Evolutionary conservation across 2,113 vertebrate genomes (phyloP).

Genomic region (Cygnus atratus): DNA sequence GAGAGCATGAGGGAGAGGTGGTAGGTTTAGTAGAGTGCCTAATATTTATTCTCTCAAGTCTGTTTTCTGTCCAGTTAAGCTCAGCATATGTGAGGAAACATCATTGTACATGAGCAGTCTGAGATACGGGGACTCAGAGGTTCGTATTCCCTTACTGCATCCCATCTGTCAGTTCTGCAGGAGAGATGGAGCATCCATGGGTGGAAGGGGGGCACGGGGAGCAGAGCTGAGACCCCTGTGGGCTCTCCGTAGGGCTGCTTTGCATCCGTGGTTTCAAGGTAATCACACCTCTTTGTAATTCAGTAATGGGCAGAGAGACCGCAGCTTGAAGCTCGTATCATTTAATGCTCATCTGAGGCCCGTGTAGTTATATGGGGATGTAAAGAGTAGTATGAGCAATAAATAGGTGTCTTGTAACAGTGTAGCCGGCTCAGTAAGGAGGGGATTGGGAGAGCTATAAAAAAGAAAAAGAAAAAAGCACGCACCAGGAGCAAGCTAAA

Average conservation of each 20-base stretch:
- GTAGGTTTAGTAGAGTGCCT: neutral
- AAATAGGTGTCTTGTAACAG: slow-evolving; percentile 68
- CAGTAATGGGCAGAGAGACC: slow-evolving; percentile 12
- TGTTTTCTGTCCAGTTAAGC: neutral
- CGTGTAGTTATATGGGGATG: slow-evolving; percentile 50
- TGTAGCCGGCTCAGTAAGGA: slow-evolving; percentile 35
- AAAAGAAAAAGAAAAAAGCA: slow-evolving; percentile 21
- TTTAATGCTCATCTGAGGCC: slow-evolving; percentile 62
- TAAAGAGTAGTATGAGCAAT: slow-evolving; percentile 55
- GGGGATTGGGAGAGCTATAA: slow-evolving; percentile 56
- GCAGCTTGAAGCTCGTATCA: neutral
- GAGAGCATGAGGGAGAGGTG: neutral
- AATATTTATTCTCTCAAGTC: neutral
- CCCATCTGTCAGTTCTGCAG: neutral
- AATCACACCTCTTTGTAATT: neutral
- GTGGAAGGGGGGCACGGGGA: neutral
- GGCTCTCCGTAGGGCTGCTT: neutral
- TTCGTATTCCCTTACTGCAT: neutral
- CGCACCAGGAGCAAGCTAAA: slow-evolving; percentile 40
- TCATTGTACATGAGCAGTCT: neutral
- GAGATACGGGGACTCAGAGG: neutral
- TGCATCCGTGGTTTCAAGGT: neutral
- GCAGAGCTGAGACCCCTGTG: neutral
- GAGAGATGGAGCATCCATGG: neutral
- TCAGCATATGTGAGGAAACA: neutral